phyloP scores from a whole-genome alignment of 64 coral and sea anemone genomes.

The Montipora efflorescens region DNA sequence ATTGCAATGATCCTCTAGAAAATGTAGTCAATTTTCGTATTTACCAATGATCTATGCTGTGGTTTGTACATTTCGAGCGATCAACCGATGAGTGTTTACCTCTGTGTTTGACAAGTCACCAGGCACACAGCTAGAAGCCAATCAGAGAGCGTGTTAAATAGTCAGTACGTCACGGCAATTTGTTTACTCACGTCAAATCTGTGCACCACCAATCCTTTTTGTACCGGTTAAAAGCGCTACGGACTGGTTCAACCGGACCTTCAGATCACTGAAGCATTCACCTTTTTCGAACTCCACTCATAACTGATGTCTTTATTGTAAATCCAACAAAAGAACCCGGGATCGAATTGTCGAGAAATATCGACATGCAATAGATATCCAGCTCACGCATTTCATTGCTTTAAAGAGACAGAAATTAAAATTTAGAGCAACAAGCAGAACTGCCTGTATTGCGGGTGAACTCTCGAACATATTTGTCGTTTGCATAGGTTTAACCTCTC shows the following conservation, averaged over 20 bases:
- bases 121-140: neutral
- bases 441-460: no score
- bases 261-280: neutral
- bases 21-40: neutral
- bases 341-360: neutral
- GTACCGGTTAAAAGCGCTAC: neutral
- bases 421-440: no score
- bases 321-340: neutral
- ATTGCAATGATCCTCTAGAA: neutral
- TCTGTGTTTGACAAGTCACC: neutral
- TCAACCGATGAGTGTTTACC: neutral
- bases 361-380: neutral
- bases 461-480: no score
- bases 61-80: neutral
- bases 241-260: neutral
- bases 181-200: neutral
- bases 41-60: neutral
- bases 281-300: neutral
- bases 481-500: no score
- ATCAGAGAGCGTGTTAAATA: neutral
- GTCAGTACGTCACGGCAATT: neutral
- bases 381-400: no score
- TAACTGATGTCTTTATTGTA: neutral
- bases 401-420: no score
- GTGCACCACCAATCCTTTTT: neutral